phyloP scores from a whole-genome alignment of 23 tunicate species.

The Phallusia fumigata region DNA sequence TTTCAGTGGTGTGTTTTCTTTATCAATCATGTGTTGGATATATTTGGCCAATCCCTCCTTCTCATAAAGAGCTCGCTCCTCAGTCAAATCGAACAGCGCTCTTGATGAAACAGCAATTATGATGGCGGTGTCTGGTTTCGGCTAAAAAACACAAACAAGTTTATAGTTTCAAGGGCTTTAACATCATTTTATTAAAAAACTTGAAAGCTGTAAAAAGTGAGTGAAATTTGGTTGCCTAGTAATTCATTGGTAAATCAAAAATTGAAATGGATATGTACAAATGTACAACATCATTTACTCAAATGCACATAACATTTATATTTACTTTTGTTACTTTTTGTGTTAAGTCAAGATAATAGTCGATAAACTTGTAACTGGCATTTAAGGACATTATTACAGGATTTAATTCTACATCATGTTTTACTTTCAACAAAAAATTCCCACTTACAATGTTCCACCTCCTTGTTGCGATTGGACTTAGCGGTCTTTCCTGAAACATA shows the following conservation, averaged over 20 bases:
- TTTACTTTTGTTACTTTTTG: too few species aligned
- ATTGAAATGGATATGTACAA: too few species aligned
- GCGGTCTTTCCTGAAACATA: conserved; percentile 13
- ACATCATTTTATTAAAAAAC: background rate
- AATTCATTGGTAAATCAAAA: too few species aligned
- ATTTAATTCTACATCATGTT: too few species aligned
- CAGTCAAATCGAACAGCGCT: conserved; percentile 84
- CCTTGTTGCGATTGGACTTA: conserved; percentile 50
- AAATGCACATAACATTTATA: too few species aligned
- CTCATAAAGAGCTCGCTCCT: conserved; percentile 61
- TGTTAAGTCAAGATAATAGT: too few species aligned
- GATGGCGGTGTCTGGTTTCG: conserved; percentile 89
- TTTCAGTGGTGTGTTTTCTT: conserved; percentile 80
- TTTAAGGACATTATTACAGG: too few species aligned
- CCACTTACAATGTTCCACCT: conserved; percentile 61
- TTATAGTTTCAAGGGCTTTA: background rate
- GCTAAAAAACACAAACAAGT: conserved; percentile 25
- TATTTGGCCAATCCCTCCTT: conserved; percentile 76
- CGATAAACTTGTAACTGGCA: too few species aligned
- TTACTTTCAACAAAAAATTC: background rate
- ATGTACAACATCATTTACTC: too few species aligned
- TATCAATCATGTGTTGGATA: conserved; percentile 63
- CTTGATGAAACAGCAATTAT: conserved; percentile 94
- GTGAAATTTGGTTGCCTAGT: too few species aligned
- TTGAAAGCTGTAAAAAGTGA: too few species aligned